Conservation (phyloP, 2,113 vertebrate genomes). For the Sturnira hondurensis region DNA sequence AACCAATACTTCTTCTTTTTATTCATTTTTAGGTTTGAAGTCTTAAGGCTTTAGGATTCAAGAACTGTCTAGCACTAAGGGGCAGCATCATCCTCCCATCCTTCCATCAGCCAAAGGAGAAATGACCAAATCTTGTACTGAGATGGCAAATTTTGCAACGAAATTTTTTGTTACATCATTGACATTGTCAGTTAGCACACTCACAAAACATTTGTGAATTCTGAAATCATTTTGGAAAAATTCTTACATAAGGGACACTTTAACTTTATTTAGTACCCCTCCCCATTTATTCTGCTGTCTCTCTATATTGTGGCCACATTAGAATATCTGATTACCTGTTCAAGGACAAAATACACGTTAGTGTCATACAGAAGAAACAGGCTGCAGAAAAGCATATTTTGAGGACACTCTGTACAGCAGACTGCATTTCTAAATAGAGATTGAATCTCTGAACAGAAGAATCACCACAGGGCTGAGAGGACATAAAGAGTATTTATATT, state of each 20-base stretch:
- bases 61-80: background rate
- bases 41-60: slow-evolving; percentile 2
- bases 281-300: background rate
- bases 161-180: background rate
- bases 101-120: background rate
- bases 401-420: background rate
- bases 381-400: background rate
- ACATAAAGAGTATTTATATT: background rate
- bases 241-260: background rate
- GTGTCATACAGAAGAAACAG: background rate
- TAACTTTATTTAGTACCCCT: background rate
- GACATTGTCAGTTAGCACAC: background rate
- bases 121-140: background rate
- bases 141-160: background rate
- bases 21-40: slow-evolving; percentile 31
- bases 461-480: background rate
- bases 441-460: background rate
- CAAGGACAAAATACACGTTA: background rate
- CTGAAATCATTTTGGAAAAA: background rate
- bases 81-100: background rate
- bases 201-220: background rate
- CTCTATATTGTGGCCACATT: background rate
- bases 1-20: slow-evolving; percentile 29
- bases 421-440: background rate
- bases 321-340: background rate